Evolutionary conservation across 2,113 vertebrate genomes (phyloP), one percentile per base, ranked within the genome.

Genomic region (Vimba vimba): DNA sequence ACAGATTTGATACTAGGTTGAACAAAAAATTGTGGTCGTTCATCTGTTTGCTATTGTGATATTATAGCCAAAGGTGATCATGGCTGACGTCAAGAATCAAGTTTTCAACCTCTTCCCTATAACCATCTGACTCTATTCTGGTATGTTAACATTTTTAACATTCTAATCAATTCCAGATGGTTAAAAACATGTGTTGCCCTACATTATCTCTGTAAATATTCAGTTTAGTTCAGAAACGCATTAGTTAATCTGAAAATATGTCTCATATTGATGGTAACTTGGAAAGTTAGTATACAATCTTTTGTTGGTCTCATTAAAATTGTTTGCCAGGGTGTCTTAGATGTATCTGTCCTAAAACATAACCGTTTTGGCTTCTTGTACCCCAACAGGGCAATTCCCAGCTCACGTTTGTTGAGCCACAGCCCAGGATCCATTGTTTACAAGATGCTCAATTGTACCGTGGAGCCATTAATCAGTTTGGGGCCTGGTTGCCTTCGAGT

Each of bases 401-500:
- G 36, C 76, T 36, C 55, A 66, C 66, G 75, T 43, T 71, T 86
- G 33, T 83, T 17, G 33, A 64, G 33, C 69, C 62, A 57, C 47
- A 50, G 36, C 17, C 59, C 64, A 83, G 23, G 52, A 68, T 78
- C 23, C 77, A 80, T 84, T 88, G 85, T 86, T 84, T 86, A 69
- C 77, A 45, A 50, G 27, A 78, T 80, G 76, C 50, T 84, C 80
- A 43, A 68, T 79, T 74, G 47, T 45, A 79, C 79, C 59, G 39
- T 69, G 19, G 68, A 59, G 68, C 43, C 82, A 83, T 73, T 83
- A 83, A 83, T 73, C 82, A 83, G 50, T 83, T 59, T 6, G 33
- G 50, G 82, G 10, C 11, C 19, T 8, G 45, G n/a, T 57, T 71
- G 66, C 75, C 57, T 66, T 30, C 0, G 17, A 71, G 59, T 43